Conservation (phyloP, 2,113 vertebrate genomes). For the Numenius arquata region DNA sequence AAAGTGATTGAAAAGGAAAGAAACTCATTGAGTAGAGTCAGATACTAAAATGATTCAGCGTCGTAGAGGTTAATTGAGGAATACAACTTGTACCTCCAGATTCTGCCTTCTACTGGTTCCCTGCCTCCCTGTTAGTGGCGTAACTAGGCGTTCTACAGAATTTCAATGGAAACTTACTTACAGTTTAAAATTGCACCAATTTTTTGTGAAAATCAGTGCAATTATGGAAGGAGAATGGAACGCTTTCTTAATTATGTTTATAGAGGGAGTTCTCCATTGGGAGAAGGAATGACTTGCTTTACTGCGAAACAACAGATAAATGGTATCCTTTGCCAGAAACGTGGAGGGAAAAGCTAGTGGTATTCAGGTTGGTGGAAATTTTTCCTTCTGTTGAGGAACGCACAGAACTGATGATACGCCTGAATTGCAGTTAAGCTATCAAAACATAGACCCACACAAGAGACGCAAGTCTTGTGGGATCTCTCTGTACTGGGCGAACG, state of each 20-base stretch:
- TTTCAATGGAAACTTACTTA: neutral
- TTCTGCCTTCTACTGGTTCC: neutral
- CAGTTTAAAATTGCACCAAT: neutral
- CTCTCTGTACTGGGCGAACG: neutral
- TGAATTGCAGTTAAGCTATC: neutral
- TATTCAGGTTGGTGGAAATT: neutral
- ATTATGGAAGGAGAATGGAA: neutral
- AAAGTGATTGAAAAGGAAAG: neutral
- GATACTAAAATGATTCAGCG: neutral
- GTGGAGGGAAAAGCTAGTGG: neutral
- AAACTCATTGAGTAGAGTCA: neutral
- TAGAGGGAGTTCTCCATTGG: neutral
- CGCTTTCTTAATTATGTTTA: neutral
- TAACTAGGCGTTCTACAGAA: neutral
- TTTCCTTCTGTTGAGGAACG: neutral
- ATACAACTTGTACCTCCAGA: accelerated
- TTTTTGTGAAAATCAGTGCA: neutral
- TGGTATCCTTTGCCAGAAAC: neutral
- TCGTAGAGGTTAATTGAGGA: neutral
- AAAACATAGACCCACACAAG: neutral
- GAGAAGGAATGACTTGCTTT: neutral
- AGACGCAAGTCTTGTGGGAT: neutral
- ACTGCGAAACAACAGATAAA: neutral
- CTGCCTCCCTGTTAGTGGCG: neutral
- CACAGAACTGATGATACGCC: accelerated